Evolutionary conservation across 2,888 invertebrate genomes (phyloP), one percentile per base, ranked within the genome.

Genomic region (Diaperis boleti): DNA sequence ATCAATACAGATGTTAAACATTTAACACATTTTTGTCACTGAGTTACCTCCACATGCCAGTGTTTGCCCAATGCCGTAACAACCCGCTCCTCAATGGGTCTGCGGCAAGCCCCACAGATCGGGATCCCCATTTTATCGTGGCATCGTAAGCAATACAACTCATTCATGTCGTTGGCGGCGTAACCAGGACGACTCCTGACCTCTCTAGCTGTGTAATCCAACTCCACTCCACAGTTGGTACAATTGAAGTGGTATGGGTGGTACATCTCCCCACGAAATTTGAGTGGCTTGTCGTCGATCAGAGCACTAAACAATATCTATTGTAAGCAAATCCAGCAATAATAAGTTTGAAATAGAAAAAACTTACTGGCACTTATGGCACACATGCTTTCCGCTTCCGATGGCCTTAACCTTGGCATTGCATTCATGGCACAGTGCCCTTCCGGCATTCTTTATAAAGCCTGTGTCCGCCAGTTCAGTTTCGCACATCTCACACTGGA

Each of bases 51-150:
- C 14, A 98, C 97, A 81, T 98, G 98, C 97, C 97, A 98, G 79
- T 97, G 95, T 83, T 98, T 98, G 18, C 97, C 99, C 18, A 99
- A 85, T 7, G 99, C 99, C 22, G 98, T 98, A 6, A 99, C 98
- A 18, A 99, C 97, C 63, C 99, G 87, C 81, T 99, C 99, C 82
- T 99, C 99, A 70, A 99, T 98, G 0, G 99, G 99, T 18, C 98
- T 91, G 50, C 98, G 92, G 81, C 99, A 99, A 50, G 99, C 99
- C 20, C 98, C 99, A 82, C 99, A 99, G 73, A 99, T 99, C n/a
- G 99, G 98, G 68, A 99, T 97, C 18, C 98, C 98, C 98, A 99
- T 98, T 85, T 98, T 98, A 82, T 98, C 98, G 79, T 98, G 98
- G 79, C 98, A 99, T 55, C 98, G 89, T 69, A 99, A 86, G 79